These are phyloP conservation scores for Endomychus coccineus DNA, from an alignment of 2,888 invertebrate species.

Conservation along the genomic window DNA sequence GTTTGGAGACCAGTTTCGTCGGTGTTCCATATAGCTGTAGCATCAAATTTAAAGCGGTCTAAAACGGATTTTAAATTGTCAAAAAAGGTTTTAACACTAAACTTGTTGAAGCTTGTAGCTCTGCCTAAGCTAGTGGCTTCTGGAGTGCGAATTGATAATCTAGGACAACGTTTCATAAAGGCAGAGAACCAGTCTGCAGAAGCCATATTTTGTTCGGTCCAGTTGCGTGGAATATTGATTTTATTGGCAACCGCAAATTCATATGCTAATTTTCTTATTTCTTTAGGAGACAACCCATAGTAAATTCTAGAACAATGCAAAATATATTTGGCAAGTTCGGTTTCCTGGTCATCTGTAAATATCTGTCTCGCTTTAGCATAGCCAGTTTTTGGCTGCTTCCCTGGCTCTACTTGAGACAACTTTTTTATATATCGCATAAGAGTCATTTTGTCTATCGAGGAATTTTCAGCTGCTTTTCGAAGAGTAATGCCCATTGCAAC, in stretches of 20 bases:
- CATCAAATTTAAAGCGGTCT: conserved; percentile 10
- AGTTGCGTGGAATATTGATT: conserved; percentile 12
- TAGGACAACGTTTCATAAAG: conserved; percentile 13
- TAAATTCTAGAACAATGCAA: conserved; percentile 5
- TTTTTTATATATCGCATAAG: too few species aligned
- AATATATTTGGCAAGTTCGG: too few species aligned
- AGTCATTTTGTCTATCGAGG: too few species aligned
- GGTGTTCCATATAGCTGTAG: conserved; percentile 10
- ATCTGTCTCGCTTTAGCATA: too few species aligned
- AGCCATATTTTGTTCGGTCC: conserved; percentile 14
- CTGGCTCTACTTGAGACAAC: too few species aligned
- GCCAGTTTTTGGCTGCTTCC: too few species aligned
- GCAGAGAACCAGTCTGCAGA: conserved; percentile 16
- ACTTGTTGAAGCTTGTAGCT: conserved; percentile 17
- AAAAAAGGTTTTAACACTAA: conserved; percentile 15
- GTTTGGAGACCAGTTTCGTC: too few species aligned
- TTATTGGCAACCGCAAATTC: conserved; percentile 6
- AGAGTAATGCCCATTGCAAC: too few species aligned
- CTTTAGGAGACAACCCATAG: conserved; percentile 13
- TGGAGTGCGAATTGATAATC: conserved; percentile 7
- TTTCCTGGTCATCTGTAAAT: too few species aligned
- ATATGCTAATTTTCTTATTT: conserved; percentile 11
- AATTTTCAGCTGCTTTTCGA: too few species aligned
- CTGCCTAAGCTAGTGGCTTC: conserved; percentile 18
- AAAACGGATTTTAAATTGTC: conserved; percentile 8